phyloP scores from a whole-genome alignment of 2,888 invertebrate species.

The Venusia cambrica region DNA sequence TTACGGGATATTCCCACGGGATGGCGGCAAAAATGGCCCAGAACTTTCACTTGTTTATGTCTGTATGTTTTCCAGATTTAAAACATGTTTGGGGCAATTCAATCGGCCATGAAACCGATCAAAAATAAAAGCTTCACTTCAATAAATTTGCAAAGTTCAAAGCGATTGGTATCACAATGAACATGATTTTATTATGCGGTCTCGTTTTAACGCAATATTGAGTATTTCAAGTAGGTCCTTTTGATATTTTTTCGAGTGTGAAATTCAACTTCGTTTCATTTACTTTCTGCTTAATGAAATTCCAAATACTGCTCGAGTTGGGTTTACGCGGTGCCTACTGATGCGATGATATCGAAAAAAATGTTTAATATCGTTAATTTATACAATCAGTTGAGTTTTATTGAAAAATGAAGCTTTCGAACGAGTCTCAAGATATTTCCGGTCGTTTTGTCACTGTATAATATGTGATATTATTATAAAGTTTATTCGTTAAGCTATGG shows the following conservation, averaged over 20 bases:
- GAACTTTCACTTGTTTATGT: too few species aligned
- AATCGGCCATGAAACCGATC: background rate
- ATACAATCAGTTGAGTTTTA: constrained; percentile 41
- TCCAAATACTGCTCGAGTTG: constrained; percentile 50
- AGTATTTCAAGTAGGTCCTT: constrained; percentile 60
- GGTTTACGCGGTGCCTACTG: constrained; percentile 24
- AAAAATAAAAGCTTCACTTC: background rate
- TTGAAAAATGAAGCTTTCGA: constrained; percentile 16
- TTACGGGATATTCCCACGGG: too few species aligned
- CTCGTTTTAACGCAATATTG: constrained; percentile 61
- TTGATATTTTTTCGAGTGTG: constrained; percentile 66
- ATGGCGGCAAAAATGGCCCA: too few species aligned
- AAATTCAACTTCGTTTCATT: constrained; percentile 67
- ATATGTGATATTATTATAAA: too few species aligned
- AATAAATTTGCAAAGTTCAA: constrained; percentile 26
- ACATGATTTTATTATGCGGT: constrained; percentile 65
- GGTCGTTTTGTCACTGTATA: too few species aligned
- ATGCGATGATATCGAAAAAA: constrained; percentile 31
- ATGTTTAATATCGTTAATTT: constrained; percentile 52
- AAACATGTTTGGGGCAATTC: background rate
- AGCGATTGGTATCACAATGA: constrained; percentile 40
- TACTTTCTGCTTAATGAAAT: constrained; percentile 67
- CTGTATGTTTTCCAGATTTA: too few species aligned
- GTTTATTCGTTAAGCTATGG: too few species aligned
- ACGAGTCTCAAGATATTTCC: constrained; percentile 4